Base-by-base conservation (phyloP, 2,888 invertebrate species). In the Thyatira batis region DNA sequence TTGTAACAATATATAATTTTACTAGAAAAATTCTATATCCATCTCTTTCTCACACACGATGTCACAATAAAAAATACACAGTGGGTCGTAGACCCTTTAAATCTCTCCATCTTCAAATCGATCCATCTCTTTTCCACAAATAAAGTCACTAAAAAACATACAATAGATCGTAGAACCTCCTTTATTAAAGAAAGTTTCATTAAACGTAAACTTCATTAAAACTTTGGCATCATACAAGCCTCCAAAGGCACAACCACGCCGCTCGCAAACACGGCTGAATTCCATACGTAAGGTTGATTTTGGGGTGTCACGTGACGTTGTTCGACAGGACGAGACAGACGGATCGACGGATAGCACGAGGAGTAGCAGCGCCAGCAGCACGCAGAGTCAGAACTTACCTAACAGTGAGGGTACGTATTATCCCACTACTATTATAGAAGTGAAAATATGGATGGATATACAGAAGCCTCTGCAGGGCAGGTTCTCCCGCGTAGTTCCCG, bases 301-400 rank as follows among this genome's bases (percentile, higher is more conserved):
- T 45, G n/a, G 50, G 11, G 48, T 39, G 39, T 33, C 45, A 46
- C 52, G 45, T 46, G 43, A 33, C 25, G 43, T 50, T 58, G 54
- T 70, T 64, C 74, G 71, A 48, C 78, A 95, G 85, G 95, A 95
- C 72, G 93, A 94, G 68, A 93, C 94, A 21, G 95, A 95, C 69
- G 87, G 82, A 17, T 91, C 92, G 1, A 84, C 91, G 4, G 90
- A 87, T 44, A 89, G 85, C 55, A 86, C 91, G 0, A 64, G 85
- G 17, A 91, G 87, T 51, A 88, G 87, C 73, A 87, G 87, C 52
- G 84, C 85, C 11, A 89, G 85, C 66, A 89, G 89, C 76, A 89
- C 77, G 63, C 93, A 85, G 66, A 90, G 89, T 57, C 88, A 89
- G 67, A 86, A 84, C 44, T 64, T 92, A 62, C 92, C 92, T 1